Percentiles rank a stretch among this genome's conserved stretches.
phyloP scores from a whole-genome alignment of 2,113 vertebrate species.

The Dicaeum eximium region DNA sequence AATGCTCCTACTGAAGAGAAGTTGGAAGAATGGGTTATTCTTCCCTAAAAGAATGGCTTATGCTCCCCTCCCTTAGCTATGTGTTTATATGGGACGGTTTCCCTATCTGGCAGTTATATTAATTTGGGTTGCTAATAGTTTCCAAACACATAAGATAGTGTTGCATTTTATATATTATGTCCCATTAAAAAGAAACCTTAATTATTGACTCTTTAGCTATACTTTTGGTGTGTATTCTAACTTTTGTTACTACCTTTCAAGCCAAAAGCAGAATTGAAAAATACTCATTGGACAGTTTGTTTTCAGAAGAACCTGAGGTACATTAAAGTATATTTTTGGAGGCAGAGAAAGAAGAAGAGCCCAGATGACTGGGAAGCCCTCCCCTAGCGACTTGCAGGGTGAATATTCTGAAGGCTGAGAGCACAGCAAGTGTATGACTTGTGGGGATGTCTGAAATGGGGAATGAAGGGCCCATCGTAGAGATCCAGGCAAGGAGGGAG shows the following conservation, averaged over 20 bases:
- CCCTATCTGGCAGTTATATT: neutral
- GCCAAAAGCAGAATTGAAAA: neutral
- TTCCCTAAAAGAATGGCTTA: neutral
- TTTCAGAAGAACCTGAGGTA: neutral
- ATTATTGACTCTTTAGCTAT: neutral
- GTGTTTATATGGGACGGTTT: neutral
- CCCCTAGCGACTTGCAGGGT: neutral
- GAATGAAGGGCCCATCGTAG: neutral
- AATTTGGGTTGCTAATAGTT: neutral
- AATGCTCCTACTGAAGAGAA: neutral
- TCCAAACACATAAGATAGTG: neutral
- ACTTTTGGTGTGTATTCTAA: neutral
- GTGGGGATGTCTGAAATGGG: neutral
- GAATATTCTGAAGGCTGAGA: neutral
- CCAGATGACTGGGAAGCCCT: neutral
- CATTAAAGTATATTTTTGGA: neutral
- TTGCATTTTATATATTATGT: neutral
- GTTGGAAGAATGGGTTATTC: neutral
- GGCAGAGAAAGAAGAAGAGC: neutral
- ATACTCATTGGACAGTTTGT: neutral
- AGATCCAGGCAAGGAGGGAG: neutral
- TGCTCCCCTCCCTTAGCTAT: neutral
- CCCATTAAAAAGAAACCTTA: neutral
- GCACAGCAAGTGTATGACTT: neutral
- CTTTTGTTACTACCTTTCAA: neutral